Conservation (phyloP, 2,888 invertebrate genomes). For the Cremastinae sp. region DNA sequence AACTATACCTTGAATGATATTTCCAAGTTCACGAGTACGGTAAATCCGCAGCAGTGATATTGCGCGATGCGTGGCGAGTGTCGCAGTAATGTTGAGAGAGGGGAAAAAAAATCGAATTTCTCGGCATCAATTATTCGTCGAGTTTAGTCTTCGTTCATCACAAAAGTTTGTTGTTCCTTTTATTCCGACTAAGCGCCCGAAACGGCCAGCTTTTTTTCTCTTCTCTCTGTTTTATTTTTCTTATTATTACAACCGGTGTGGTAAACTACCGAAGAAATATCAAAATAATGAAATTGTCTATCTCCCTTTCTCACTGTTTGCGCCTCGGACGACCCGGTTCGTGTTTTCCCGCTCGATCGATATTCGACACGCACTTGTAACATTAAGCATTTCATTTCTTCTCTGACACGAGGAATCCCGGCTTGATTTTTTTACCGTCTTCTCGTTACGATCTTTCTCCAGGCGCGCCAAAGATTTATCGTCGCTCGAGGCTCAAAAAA, state of each 20-base stretch:
- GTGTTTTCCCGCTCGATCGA: constrained; percentile 20
- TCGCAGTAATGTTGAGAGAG: neutral
- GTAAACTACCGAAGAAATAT: neutral
- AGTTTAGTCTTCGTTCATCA: constrained; percentile 33
- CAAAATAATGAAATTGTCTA: constrained; percentile 21
- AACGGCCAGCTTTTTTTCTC: too few species aligned
- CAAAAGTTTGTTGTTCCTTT: too few species aligned
- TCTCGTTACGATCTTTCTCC: neutral
- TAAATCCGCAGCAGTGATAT: neutral
- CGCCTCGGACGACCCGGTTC: constrained; percentile 5
- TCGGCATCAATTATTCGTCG: constrained; percentile 45
- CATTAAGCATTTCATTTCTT: constrained; percentile 19
- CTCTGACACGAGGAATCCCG: neutral
- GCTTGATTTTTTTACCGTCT: too few species aligned
- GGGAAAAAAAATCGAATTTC: constrained; percentile 16
- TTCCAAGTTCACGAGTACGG: constrained; percentile 31
- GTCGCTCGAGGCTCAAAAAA: too few species aligned
- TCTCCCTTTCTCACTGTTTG: neutral
- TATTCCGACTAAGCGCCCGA: too few species aligned
- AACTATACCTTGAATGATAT: constrained; percentile 20
- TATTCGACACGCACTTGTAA: constrained; percentile 24
- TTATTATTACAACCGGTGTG: too few species aligned
- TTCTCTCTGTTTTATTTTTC: too few species aligned
- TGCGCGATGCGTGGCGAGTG: neutral
- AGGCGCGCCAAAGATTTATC: neutral